Base-by-base conservation (phyloP, 2,888 invertebrate genomes). In the Leptarthrus brevirostris region DNA sequence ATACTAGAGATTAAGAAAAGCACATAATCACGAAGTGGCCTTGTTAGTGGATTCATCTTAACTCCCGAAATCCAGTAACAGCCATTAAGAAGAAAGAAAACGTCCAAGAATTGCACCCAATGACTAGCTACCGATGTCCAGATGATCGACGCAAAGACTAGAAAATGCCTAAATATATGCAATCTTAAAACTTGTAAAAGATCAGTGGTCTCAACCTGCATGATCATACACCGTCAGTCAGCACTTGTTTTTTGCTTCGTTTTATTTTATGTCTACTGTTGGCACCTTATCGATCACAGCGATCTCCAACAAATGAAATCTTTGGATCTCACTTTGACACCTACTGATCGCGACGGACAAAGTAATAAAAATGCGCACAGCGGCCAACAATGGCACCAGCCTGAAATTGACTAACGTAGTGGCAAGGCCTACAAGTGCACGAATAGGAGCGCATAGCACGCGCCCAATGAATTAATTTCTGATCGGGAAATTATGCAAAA, bases 401-500 rank as follows among this genome's bases (percentile, higher is more conserved):
- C 52, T 10, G 26, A 47, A 52, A 69, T 69, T 69, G 64, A 47
- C 69, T 34, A 26, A 18, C 52, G 8, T 5, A 52, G 30, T 52
- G 18, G 69, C 52, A 52, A 69, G 69, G 69, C 52, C 69, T 34
- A 47, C 36, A 18, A 44, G 22, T 14, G 40, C 64, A 44, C 30
- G 64, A 64, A 44, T n/a, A n/a, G 22, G 14, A 44, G 26, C 24
- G 24, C 8, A 12, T 16, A 49, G 52, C 69, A 69, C 69, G 69
- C 69, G 69, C 52, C 69, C 52, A 69, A 52, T 52, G 69, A 52
- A 52, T 69, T 69, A 69, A 69, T 69, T 69, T 69, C 52, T 30
- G 52, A 69, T 52, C 52, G 34, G 26, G 18, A 47, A 49, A 52
- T 52, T 69, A 52, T 52, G 30, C 49, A 30, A 49, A 69, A 69